phyloP scores from a whole-genome alignment of 1,140 invertebrate species.

The Orius insidiosus region DNA sequence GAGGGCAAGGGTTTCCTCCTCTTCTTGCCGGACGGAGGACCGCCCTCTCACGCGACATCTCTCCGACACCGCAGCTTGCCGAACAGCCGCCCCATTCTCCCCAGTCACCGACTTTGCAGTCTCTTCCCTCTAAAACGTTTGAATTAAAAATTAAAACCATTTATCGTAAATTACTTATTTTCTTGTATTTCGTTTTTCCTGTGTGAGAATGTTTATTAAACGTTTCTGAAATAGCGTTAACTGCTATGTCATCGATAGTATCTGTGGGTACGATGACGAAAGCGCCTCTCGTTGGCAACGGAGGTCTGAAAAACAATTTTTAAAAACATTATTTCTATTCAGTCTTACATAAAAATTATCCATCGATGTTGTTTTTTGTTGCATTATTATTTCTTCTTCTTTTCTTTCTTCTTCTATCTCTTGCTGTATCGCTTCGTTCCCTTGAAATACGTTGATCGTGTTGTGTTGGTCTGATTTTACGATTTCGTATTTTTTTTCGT shows the following conservation, averaged over 20 bases:
- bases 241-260: background rate
- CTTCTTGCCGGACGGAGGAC: constrained; percentile 54
- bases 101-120: constrained; percentile 77
- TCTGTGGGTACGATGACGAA: no score
- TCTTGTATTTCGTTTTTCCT: no score
- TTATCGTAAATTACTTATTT: background rate
- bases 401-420: constrained; percentile 57
- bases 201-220: no score
- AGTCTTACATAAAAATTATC: constrained; percentile 9
- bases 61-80: constrained; percentile 71
- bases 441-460: constrained; percentile 35
- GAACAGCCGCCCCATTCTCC: constrained; percentile 69
- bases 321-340: no score
- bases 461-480: constrained; percentile 43
- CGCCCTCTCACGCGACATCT: constrained; percentile 57
- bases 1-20: constrained; percentile 60
- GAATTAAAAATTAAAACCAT: background rate
- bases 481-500: constrained; percentile 60
- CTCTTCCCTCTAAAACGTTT: constrained; percentile 29
- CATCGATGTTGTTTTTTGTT: constrained; percentile 9
- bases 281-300: constrained; percentile 18
- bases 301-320: constrained; percentile 3
- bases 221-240: background rate
- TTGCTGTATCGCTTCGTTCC: constrained; percentile 55
- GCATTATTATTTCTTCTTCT: constrained; percentile 35